Evolutionary conservation across 2,888 invertebrate genomes (phyloP), one percentile per base, ranked within the genome.

Genomic region (Pilophorus perplexus): DNA sequence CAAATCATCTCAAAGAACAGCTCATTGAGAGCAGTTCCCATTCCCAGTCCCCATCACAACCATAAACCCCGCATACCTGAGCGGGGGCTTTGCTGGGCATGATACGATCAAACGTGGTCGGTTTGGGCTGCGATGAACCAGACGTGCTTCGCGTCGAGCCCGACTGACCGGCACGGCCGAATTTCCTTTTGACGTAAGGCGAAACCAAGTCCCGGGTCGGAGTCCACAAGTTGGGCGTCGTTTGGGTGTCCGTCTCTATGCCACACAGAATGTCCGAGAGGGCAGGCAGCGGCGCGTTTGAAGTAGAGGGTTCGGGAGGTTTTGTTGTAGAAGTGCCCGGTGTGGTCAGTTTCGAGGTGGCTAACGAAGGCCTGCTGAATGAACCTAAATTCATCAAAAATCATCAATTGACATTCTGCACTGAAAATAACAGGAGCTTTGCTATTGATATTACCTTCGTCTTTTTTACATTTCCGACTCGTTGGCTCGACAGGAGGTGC

Each of bases 31-130:
- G n/a, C n/a, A n/a, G n/a, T n/a, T n/a, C n/a, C n/a, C n/a, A n/a
- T n/a, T n/a, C n/a, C n/a, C n/a, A n/a, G n/a, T n/a, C n/a, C n/a
- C n/a, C n/a, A n/a, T n/a, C n/a, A n/a, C n/a, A n/a, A n/a, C n/a
- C n/a, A n/a, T n/a, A n/a, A n/a, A n/a, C n/a, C n/a, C n/a, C n/a
- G 10, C 27, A 18, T 27, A 67, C 69, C 64, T 69, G 69, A 8
- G 67, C 67, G 25, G 69, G 69, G n/a, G 64, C 67, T 64, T 69
- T 69, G 59, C 69, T 69, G 2, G 40, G 64, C 38, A 64, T 54
- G 14, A 64, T 10, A 10, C n/a, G 50, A 20, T 33, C 37, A 8
- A 33, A 52, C 2, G 25, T 28, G 6, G 33, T 8, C 33, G 33
- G 33, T 12, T 33, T 6, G 33, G 33, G 33, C 6, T 33, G 33